Conservation (phyloP, 2,888 invertebrate species). For the Megamerina dolium region DNA sequence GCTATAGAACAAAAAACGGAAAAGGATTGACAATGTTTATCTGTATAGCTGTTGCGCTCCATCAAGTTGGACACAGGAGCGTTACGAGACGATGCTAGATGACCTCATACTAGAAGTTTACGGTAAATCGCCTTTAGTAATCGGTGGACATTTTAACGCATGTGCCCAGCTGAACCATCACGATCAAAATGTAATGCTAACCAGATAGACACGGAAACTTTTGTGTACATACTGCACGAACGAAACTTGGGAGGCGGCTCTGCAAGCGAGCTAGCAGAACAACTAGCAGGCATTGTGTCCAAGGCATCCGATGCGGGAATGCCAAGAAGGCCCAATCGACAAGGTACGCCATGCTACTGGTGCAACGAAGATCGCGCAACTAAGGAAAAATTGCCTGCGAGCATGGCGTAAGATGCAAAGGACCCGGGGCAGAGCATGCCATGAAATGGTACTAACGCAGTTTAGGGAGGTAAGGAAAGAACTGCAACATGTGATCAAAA, state of each 20-base stretch:
- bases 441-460: too few species aligned
- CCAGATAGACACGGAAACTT: too few species aligned
- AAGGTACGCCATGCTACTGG: too few species aligned
- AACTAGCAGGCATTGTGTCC: too few species aligned
- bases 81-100: not conserved
- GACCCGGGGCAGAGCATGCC: not conserved
- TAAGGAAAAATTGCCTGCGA: too few species aligned
- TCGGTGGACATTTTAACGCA: conserved; percentile 13
- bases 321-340: too few species aligned
- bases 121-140: not conserved
- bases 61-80: not conserved
- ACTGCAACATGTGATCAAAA: conserved; percentile 1
- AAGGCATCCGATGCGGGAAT: too few species aligned
- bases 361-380: too few species aligned
- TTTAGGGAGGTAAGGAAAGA: conserved; percentile 1
- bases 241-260: too few species aligned
- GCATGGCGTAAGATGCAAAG: too few species aligned
- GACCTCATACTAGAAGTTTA: not conserved
- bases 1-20: not conserved
- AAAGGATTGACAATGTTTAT: not conserved
- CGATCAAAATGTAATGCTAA: not conserved
- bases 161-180: not conserved
- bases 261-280: too few species aligned
- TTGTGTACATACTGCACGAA: too few species aligned
- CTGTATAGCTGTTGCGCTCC: conserved; percentile 7